Evolutionary conservation across 2,888 invertebrate genomes (phyloP), one percentile per base, ranked within the genome.

Genomic region (Lathronympha strigana): DNA sequence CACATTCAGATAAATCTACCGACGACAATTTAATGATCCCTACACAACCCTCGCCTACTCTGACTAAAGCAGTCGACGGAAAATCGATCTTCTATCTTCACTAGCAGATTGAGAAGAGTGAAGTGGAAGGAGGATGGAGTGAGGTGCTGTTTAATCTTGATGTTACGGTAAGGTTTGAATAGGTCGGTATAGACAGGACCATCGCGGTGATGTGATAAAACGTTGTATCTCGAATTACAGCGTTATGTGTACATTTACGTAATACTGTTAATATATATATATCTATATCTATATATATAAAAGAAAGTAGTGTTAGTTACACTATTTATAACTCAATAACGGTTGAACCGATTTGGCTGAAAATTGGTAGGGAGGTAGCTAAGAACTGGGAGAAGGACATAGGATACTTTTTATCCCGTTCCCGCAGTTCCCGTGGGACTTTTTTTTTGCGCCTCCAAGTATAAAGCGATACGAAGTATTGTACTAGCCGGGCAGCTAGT

Each of bases 11-110:
- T 66, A 66, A 70, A 71, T 72, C 67, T 50, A 54, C 47, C 61
- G 63, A 58, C 63, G 66, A 68, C 64, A 63, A 70, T 69, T 67
- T 71, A 69, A 71, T 68, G 71, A 69, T 66, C 68, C 66, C 63
- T 43, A 60, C 63, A 68, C 63, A 49, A 67, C 53, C 67, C 61
- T 38, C n/a, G 6, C 5, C 47, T 60, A 66, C 36, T 61, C 47
- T 1, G 15, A 17, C 38, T 25, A 4, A 25, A 1, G 11, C 33
- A 0, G 21, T 11, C 28, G 61, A 40, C 31, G 21, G 28, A 17
- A 47, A 49, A 43, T 28, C 36, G 11, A 11, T 47, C 9, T 31
- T 54, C 23, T 23, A 5, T 66, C 40, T 13, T 31, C 38, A 25
- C 17, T 31, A 4, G 5, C 23, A 11, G 4, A 8, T 36, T 9